Evolutionary conservation across 2,113 vertebrate genomes (phyloP), one percentile per base, ranked within the genome.

Genomic region (Falcunculus frontatus): DNA sequence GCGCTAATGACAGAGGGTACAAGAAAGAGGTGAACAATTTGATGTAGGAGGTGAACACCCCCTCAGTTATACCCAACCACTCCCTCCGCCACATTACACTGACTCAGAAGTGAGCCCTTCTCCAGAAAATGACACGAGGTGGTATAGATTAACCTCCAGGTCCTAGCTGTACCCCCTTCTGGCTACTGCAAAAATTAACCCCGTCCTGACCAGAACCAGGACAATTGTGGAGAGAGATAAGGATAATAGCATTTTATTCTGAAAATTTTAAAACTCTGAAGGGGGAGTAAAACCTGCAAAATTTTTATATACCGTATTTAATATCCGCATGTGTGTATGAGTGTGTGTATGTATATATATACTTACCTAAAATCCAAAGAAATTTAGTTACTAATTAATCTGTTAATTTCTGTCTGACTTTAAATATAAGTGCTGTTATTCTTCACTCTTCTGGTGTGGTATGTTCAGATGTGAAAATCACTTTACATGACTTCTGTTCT

Each of bases 361-460:
- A 59, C 79, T 63, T 77, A 86, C 41, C 64, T 84, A 89, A 95
- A 95, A 93, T 68, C 47, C 39, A 84, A 90, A 84, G 17, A 90
- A 88, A 89, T 52, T 75, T 44, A 84, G 39, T 87, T 87, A 56
- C 53, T 90, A 82, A 82, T 84, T 65, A 65, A 74, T 73, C 69
- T 70, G 70, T 82, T 93, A 75, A 86, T 70, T 97, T 67, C 84
- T 75, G 56, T 95, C 84, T 86, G 68, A 85, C 67, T 93, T 81
- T 6, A 80, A 80, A 80, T 74, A 46, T 91, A 97, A 95, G 65
- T 95, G 84, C 77, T 91, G 92, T 94, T 94, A 84, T 88, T 94
- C 85, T 96, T 97, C 96, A 95, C 90, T 96, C 63, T 95, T 95
- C 82, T 95, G 56, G 41, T 97, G 65, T 94, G 78, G 9, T 94